Evolutionary conservation across 92 coral and sea anemone species (phyloP).

Genomic region (Parazoanthus darwini): DNA sequence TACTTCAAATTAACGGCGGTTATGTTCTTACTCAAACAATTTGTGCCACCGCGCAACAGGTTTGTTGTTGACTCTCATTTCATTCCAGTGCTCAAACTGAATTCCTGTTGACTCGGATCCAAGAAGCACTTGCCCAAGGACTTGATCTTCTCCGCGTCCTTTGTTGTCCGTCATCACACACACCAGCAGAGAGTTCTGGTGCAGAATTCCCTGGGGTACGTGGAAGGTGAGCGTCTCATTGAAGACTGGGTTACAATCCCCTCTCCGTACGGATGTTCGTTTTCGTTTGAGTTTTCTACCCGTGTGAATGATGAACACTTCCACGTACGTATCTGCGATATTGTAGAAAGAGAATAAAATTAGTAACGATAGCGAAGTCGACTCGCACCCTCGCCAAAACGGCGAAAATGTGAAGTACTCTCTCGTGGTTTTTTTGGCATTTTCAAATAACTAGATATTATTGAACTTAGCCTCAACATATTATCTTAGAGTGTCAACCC

Average conservation of each 20-base stretch:
- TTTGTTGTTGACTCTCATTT: constrained; percentile 81
- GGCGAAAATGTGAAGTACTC: too few relatives aligned
- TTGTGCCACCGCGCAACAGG: constrained; percentile 99
- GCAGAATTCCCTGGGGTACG: constrained; percentile 82
- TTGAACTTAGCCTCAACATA: too few relatives aligned
- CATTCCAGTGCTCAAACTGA: constrained; percentile 98
- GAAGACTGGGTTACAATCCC: constrained; percentile 76
- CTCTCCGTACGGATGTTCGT: constrained; percentile 57
- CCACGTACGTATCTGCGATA: constrained; percentile 74
- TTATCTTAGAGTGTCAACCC: too few relatives aligned
- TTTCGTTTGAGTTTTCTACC: constrained; percentile 74
- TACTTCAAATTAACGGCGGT: too few relatives aligned
- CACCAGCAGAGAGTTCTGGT: constrained; percentile 78
- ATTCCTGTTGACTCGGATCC: constrained; percentile 91
- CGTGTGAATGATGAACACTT: constrained; percentile 68
- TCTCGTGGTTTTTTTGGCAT: too few relatives aligned
- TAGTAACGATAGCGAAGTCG: not conserved
- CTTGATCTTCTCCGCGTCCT: constrained; percentile 45
- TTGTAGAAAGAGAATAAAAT: not conserved
- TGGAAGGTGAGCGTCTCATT: constrained; percentile 93
- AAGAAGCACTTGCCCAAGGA: constrained; percentile 84
- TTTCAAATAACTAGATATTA: too few relatives aligned
- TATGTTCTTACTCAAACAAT: constrained; percentile 43
- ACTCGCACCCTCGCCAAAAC: too few relatives aligned
- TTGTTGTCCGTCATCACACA: constrained; percentile 68